Evolutionary conservation across 2,113 vertebrate species (phyloP).

Genomic region (Tylochromis polylepis): DNA sequence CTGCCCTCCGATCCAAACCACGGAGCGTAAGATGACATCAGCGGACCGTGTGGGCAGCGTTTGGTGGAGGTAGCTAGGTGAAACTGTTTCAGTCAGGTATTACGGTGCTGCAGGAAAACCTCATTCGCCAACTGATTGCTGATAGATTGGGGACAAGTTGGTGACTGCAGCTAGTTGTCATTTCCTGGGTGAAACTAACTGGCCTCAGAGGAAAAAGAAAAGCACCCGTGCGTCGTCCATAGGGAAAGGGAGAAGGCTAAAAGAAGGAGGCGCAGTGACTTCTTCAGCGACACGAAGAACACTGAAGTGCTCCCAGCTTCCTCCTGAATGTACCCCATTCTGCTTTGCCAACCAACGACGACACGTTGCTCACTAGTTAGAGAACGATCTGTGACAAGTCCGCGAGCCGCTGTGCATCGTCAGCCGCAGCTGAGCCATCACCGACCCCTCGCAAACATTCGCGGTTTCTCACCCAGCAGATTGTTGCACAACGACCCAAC

Average conservation of each 20-base stretch:
- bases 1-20: neutral
- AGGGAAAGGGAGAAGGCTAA: neutral
- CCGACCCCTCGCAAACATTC: neutral
- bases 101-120: neutral
- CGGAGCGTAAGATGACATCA: too few species aligned
- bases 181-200: neutral
- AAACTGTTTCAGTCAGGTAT: fast-evolving
- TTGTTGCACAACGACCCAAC: neutral
- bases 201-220: neutral
- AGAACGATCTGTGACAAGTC: neutral
- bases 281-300: neutral
- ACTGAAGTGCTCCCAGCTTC: neutral
- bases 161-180: neutral
- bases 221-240: fast-evolving
- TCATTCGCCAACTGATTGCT: neutral
- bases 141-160: neutral
- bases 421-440: neutral
- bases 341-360: too few species aligned
- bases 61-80: neutral
- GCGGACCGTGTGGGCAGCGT: neutral
- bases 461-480: neutral
- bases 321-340: too few species aligned
- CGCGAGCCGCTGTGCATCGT: neutral
- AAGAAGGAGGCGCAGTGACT: too few species aligned
- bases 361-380: too few species aligned